These are phyloP conservation scores for Mus minutoides DNA, from an alignment of 2,797 vertebrate genomes.

Conservation along the genomic window DNA sequence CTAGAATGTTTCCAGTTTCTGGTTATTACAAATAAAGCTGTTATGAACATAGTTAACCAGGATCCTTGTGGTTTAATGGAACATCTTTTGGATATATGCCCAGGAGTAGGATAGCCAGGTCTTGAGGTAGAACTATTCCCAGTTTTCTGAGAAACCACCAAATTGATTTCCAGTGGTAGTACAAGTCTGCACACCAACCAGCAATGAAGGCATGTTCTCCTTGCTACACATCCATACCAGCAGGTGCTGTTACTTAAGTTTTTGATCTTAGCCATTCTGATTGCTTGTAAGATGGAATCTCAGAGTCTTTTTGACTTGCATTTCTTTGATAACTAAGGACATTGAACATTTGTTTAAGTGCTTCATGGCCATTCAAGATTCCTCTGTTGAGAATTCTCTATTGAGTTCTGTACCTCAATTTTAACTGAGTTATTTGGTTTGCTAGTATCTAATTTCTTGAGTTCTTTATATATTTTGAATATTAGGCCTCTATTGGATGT, in stretches of 20 bases:
- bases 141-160: not conserved
- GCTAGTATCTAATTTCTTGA: not conserved
- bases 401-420: not conserved
- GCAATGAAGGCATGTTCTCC: not conserved
- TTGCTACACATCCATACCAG: not conserved
- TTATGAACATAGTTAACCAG: not conserved
- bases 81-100: not conserved
- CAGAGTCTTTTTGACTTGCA: not conserved
- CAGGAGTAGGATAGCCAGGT: no score
- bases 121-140: not conserved
- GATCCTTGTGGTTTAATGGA: not conserved
- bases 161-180: no score
- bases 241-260: not conserved
- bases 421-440: not conserved
- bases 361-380: not conserved
- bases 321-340: not conserved
- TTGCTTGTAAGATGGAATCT: not conserved
- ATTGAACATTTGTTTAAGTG: not conserved
- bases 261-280: not conserved
- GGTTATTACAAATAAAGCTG: not conserved
- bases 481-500: not conserved
- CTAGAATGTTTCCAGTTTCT: not conserved
- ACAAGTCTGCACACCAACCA: not conserved
- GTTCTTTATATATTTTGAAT: not conserved
- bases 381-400: not conserved